phyloP scores from a whole-genome alignment of 2,888 invertebrate species.

The Parelbella ahira region DNA sequence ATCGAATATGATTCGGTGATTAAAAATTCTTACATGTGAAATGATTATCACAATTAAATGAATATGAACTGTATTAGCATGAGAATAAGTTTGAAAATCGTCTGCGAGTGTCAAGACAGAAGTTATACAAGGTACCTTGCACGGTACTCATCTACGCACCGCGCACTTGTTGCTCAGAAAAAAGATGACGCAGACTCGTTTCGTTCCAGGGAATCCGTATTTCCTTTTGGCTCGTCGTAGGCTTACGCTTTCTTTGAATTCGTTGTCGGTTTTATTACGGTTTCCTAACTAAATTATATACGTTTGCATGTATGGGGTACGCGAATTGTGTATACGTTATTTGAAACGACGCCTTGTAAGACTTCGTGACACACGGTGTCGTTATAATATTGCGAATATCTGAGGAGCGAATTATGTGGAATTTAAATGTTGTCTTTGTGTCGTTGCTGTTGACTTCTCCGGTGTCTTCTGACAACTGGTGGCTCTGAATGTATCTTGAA shows the following conservation, averaged over 20 bases:
- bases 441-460: too few species aligned
- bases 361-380: conserved; percentile 3
- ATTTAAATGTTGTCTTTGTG: too few species aligned
- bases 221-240: conserved; percentile 32
- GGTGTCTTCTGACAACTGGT: too few species aligned
- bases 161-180: conserved; percentile 17
- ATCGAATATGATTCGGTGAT: conserved; percentile 10
- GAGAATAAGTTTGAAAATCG: conserved; percentile 3
- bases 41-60: neutral
- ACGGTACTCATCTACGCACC: conserved; percentile 5
- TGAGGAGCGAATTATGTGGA: too few species aligned
- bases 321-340: neutral
- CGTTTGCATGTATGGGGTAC: conserved; percentile 5
- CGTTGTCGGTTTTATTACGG: conserved; percentile 18
- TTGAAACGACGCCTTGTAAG: conserved; percentile 5
- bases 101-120: neutral
- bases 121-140: conserved; percentile 11
- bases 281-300: conserved; percentile 16
- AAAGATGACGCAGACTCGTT: conserved; percentile 25
- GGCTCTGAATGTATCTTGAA: too few species aligned
- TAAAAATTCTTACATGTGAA: neutral
- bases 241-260: conserved; percentile 28
- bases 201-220: conserved; percentile 36
- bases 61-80: conserved; percentile 3
- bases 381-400: too few species aligned